Evolutionary conservation across 1,140 invertebrate genomes (phyloP).

Genomic region (Heliconius hewitsoni): DNA sequence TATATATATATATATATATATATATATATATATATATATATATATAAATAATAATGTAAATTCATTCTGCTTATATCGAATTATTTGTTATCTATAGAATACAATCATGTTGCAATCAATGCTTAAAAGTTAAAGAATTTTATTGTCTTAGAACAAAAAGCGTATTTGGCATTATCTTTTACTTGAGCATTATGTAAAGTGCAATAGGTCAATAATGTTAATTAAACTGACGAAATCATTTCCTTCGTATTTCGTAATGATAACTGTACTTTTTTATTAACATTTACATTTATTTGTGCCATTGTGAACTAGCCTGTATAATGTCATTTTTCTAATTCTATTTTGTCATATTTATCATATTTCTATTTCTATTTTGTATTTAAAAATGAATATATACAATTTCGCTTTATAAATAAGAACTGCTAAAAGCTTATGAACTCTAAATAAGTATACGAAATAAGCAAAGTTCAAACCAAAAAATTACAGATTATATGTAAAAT

Average conservation of each 20-base stretch:
- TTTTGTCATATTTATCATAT: too few relatives aligned
- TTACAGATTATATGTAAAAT: background rate
- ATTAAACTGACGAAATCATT: constrained; percentile 16
- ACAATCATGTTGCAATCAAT: background rate
- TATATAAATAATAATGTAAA: too few relatives aligned
- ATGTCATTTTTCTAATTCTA: too few relatives aligned
- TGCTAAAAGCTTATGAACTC: too few relatives aligned
- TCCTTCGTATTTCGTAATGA: background rate
- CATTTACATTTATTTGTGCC: too few relatives aligned
- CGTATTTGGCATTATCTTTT: constrained; percentile 18
- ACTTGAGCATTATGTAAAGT: constrained; percentile 14
- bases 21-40: too few relatives aligned
- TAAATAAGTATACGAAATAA: too few relatives aligned
- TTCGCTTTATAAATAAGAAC: too few relatives aligned
- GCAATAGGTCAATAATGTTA: constrained; percentile 27
- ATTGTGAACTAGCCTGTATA: too few relatives aligned
- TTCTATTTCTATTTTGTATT: too few relatives aligned
- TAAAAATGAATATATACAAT: too few relatives aligned
- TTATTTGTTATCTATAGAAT: background rate
- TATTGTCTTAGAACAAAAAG: constrained; percentile 22
- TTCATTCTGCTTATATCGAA: background rate
- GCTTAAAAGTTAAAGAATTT: constrained; percentile 2
- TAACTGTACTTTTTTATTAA: background rate
- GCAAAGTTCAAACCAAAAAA: background rate
- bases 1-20: too few relatives aligned